These are phyloP conservation scores for Sylvia atricapilla DNA, from an alignment of 2,113 vertebrate genomes.

Conservation along the genomic window DNA sequence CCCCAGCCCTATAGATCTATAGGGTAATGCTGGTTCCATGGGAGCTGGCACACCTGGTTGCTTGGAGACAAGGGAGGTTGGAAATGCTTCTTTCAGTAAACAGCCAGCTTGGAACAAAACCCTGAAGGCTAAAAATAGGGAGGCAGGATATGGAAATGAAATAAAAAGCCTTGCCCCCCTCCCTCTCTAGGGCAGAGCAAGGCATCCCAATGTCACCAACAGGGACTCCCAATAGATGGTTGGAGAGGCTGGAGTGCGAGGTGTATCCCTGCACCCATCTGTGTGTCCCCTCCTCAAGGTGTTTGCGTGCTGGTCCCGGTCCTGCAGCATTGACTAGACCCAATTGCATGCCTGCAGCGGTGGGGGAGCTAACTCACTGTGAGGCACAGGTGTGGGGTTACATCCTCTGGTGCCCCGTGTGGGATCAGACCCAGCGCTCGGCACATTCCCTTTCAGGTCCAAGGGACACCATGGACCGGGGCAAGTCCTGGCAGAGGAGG, in stretches of 20 bases:
- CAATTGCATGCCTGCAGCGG: accelerated
- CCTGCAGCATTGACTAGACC: not conserved
- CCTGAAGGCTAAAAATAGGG: slow-evolving; percentile 57
- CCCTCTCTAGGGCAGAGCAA: not conserved
- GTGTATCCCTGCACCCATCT: not conserved
- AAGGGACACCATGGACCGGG: not conserved
- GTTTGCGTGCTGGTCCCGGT: not conserved
- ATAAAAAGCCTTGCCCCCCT: not conserved
- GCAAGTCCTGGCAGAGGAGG: not conserved
- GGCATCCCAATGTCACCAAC: not conserved
- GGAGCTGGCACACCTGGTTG: slow-evolving; percentile 63
- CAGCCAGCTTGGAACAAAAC: slow-evolving; percentile 62
- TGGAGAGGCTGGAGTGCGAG: not conserved
- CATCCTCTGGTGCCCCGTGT: accelerated
- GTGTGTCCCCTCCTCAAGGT: not conserved
- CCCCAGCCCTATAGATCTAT: not conserved
- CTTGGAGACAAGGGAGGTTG: slow-evolving; percentile 52
- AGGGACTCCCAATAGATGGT: not conserved
- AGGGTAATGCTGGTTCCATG: not conserved
- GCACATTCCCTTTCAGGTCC: not conserved
- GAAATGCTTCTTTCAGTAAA: slow-evolving; percentile 61
- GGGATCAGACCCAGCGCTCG: not conserved
- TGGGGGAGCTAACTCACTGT: accelerated
- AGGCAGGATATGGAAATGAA: slow-evolving; percentile 29
- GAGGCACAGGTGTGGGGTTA: not conserved